Conservation (phyloP, 1,140 invertebrate genomes). For the Penaeus vannamei region DNA sequence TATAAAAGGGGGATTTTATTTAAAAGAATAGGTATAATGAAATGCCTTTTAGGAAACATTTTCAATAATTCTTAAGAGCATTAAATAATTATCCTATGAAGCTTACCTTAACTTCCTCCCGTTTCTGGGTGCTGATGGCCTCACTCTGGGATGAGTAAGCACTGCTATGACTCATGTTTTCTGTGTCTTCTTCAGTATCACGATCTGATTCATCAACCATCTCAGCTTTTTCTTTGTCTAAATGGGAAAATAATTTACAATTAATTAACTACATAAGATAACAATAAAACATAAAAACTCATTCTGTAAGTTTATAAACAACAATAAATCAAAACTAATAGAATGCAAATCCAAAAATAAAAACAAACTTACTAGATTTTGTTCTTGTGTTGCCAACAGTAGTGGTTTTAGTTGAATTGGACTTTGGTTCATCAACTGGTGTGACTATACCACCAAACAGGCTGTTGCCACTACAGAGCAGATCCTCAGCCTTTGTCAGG, state of each 20-base stretch:
- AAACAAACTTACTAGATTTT: too few species aligned
- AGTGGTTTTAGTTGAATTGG: background rate
- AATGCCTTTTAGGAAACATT: too few species aligned
- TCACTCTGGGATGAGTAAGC: slow-evolving; percentile 52
- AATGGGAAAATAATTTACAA: background rate
- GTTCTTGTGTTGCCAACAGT: too few species aligned
- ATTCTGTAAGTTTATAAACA: too few species aligned
- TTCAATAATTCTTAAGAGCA: too few species aligned
- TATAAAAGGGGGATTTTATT: too few species aligned
- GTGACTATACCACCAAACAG: slow-evolving; percentile 3
- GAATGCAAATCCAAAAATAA: too few species aligned
- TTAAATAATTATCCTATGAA: too few species aligned
- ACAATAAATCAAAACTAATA: too few species aligned
- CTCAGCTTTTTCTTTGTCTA: background rate
- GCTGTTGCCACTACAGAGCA: background rate
- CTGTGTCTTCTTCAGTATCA: slow-evolving; percentile 35
- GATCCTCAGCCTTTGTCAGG: slow-evolving; percentile 11
- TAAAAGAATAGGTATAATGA: too few species aligned
- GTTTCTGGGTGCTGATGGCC: slow-evolving; percentile 45
- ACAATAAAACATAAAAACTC: too few species aligned
- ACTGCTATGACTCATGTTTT: slow-evolving; percentile 41
- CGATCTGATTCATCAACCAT: background rate
- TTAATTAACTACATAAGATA: too few species aligned
- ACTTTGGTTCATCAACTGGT: background rate
- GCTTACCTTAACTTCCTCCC: slow-evolving; percentile 42